phyloP scores from a whole-genome alignment of 1,140 invertebrate genomes.

The Tetraneura akinire region DNA sequence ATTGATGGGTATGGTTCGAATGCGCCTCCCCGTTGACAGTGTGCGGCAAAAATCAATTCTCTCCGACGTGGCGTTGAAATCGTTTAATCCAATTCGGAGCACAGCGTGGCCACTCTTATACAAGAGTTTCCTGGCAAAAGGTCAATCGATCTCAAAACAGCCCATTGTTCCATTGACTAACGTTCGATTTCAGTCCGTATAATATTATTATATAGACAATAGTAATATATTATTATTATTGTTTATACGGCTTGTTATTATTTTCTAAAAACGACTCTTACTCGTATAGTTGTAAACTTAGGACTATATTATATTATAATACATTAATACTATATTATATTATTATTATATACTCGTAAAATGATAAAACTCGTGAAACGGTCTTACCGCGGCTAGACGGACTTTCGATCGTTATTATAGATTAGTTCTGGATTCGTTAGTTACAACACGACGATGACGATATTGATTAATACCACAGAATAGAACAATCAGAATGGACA shows the following conservation, averaged over 20 bases:
- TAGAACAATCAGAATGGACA: no score
- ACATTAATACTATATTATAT: no score
- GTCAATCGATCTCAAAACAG: slow-evolving; percentile 2
- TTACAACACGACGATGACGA: no score
- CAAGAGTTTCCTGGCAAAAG: neutral
- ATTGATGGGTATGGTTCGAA: slow-evolving; percentile 1
- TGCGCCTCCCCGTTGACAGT: neutral
- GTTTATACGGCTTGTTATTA: neutral
- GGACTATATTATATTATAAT: no score
- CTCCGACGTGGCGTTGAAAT: neutral
- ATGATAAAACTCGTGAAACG: no score
- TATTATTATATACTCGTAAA: no score
- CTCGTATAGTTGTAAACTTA: no score
- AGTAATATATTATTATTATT: neutral
- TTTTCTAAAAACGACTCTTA: no score
- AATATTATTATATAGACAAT: neutral
- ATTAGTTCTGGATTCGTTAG: no score
- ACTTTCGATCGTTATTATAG: no score
- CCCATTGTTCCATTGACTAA: slow-evolving; percentile 19
- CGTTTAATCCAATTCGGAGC: slow-evolving; percentile 23
- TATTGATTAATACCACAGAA: no score
- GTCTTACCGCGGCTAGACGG: no score
- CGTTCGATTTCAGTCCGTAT: neutral
- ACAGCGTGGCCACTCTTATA: neutral
- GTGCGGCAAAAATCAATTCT: neutral